phyloP scores from a whole-genome alignment of 2,888 invertebrate genomes.

The Ennomos fuscantarius region DNA sequence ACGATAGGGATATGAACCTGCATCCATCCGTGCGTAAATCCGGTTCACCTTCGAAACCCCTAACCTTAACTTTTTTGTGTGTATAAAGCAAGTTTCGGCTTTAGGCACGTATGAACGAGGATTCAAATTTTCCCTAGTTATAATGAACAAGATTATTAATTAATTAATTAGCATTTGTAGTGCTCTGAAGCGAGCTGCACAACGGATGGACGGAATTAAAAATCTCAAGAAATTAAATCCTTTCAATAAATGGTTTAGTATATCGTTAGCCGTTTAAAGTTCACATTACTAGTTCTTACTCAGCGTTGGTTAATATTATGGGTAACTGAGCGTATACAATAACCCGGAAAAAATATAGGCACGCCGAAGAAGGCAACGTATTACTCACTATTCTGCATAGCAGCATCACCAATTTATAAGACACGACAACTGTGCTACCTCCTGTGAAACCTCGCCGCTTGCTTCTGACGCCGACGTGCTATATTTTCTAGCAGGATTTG shows the following conservation, averaged over 20 bases:
- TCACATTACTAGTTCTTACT: not conserved
- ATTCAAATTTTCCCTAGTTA: too few species aligned
- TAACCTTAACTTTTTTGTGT: too few species aligned
- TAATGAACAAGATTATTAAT: too few species aligned
- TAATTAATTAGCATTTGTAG: too few species aligned
- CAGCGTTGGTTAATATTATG: not conserved
- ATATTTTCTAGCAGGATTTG: constrained; percentile 18
- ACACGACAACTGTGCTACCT: constrained; percentile 11
- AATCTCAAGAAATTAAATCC: too few species aligned
- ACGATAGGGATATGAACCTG: too few species aligned
- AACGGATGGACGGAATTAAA: too few species aligned
- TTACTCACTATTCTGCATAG: constrained; percentile 11
- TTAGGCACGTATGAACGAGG: too few species aligned
- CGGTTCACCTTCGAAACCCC: too few species aligned
- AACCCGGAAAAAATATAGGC: constrained; percentile 24
- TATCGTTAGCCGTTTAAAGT: not conserved
- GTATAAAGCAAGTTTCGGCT: too few species aligned
- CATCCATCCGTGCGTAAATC: too few species aligned
- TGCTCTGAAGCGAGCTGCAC: too few species aligned
- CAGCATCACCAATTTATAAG: constrained; percentile 9
- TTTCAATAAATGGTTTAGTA: not conserved
- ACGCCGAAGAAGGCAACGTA: constrained; percentile 22
- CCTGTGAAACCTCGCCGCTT: not conserved
- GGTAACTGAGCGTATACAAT: constrained; percentile 7
- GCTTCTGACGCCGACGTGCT: constrained; percentile 17